Evolutionary conservation across 2,888 invertebrate genomes (phyloP).

Genomic region (Synanthedon formicaeformis): DNA sequence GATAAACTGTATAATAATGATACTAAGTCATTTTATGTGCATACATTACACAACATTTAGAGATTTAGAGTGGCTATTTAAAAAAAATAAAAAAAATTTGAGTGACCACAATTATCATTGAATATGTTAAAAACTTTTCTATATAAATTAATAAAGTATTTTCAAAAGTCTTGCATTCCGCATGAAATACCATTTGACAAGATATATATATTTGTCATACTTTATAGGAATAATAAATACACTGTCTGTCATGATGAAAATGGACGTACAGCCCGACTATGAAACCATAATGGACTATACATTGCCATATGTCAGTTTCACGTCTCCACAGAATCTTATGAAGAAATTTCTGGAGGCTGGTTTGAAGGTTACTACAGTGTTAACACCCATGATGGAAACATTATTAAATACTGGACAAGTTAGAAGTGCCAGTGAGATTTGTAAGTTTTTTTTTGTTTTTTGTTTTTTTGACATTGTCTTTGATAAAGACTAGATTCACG

Average conservation of each 20-base stretch:
- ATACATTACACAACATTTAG: no score
- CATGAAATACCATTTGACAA: neutral
- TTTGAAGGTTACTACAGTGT: constrained; percentile 32
- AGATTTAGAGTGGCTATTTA: no score
- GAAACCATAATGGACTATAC: constrained; percentile 69
- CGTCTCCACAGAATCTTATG: constrained; percentile 56
- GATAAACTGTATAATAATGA: no score
- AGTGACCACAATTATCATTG: no score
- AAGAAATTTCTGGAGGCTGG: constrained; percentile 60
- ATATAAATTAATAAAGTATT: no score
- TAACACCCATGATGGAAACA: constrained; percentile 61
- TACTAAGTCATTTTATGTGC: no score
- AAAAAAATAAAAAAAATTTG: no score
- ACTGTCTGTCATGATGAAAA: constrained; percentile 61
- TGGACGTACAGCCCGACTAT: constrained; percentile 67
- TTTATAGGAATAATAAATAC: constrained; percentile 63
- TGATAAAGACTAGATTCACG: no score
- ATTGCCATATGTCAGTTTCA: constrained; percentile 65
- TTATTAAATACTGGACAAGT: constrained; percentile 53
- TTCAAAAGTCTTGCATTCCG: no score
- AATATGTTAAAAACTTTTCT: no score
- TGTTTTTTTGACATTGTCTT: no score
- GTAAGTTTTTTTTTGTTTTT: constrained; percentile 33
- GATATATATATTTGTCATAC: neutral
- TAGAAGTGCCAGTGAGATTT: constrained; percentile 54